Evolutionary conservation across 2,888 invertebrate species (phyloP), one percentile per base, ranked within the genome.

Genomic region (Lepidochitona cinerea): DNA sequence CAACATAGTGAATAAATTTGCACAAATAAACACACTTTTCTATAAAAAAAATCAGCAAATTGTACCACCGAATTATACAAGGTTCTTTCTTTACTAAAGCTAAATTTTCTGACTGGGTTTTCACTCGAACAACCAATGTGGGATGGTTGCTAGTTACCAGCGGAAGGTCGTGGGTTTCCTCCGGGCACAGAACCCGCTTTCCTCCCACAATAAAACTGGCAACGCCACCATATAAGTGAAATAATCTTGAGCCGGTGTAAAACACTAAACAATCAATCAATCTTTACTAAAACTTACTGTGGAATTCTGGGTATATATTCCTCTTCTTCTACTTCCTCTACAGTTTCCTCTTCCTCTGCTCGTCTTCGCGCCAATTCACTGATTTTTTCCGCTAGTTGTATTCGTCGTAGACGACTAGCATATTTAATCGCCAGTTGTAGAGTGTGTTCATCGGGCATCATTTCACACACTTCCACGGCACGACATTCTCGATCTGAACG

Each of bases 341-440:
- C 69, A 12, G 73, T 79, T 29, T 72, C 78, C 68, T 85, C 84
- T 64, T 85, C 82, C 70, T 85, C 82, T 0, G 81, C 83, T 70
- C 84, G 83, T 37, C 83, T 81, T 18, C 87, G 84, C 3, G 94
- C 91, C 14, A 95, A 85, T 80, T 93, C 93, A 0, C 93, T 92
- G 35, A 97, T 92, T 87, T 95, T 95, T 81, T 96, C 95, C 0
- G 95, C 95, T 64, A 98, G 92, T 84, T 95, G 94, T 82, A 94
- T 93, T 82, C 94, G 94, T 33, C 95, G 94, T 14, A 95, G 92
- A 80, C 95, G 94, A 0, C 94, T 93, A 0, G 97, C 96, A 91
- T 97, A 98, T 88, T 96, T 96, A n/a, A 96, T 94, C 0, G 96
- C 97, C 49, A 97, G 91, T 77, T 95, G 95, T 49, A 97, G 91